Evolutionary conservation across 2,888 invertebrate genomes (phyloP), one percentile per base, ranked within the genome.

Genomic region (Microchrysa polita): DNA sequence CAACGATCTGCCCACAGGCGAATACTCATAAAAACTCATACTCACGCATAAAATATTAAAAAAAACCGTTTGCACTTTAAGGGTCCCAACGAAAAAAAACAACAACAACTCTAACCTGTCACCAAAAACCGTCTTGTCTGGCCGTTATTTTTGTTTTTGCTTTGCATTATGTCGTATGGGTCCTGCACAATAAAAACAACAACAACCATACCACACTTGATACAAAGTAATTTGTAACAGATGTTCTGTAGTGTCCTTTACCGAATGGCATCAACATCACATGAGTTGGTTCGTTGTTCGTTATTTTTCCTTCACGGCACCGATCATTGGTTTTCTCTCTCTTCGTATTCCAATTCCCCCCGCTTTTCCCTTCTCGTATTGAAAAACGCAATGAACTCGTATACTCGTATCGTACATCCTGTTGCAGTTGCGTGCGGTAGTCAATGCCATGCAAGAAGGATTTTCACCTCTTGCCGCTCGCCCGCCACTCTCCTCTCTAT

Each of bases 191-290:
- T 20, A 59, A 59, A 5, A 59, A 4, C 59, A 59, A 59, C 59
- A 59, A 22, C n/a, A n/a, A n/a, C n/a, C n/a, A n/a, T n/a, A n/a
- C n/a, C n/a, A n/a, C 59, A 55, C 18, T 23, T 23, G 23, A 20
- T 59, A 22, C 23, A n/a, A n/a, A n/a, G n/a, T 22, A 59, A 59
- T 22, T 23, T 12, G 27, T 59, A 59, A 59, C 59, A 59, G 59
- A 59, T 59, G 59, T 59, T 59, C 23, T 59, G 23, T 14, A 59
- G 59, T 59, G 59, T 59, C 59, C 59, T 59, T 59, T 59, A 22
- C 23, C 59, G 14, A 22, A 59, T 22, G n/a, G 23, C 27, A 7
- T 2, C 27, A 23, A 59, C 4, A 1, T 7, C 59, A 59, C 23
- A 23, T 22, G 48, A n/a, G 48, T 48, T 2, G 10, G 12, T 48